A percentile compares a stretch with the other conserved stretches of the same genome.
Conservation (phyloP, 2,888 invertebrate genomes). For the Tanytarsus gracilentus region DNA sequence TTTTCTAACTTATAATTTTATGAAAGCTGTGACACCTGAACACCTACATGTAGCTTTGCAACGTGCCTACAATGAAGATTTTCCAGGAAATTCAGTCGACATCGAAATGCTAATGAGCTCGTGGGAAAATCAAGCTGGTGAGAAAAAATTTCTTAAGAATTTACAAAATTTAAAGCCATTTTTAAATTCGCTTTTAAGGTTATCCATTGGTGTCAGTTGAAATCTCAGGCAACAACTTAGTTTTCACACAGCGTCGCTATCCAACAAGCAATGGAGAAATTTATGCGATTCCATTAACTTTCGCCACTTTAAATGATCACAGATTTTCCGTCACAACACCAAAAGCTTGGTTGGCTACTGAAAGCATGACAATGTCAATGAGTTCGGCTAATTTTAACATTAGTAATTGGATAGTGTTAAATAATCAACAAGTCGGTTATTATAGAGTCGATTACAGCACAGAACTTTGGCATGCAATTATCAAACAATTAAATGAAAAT, state of each 20-base stretch:
- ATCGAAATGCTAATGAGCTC: background rate
- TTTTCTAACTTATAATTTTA: background rate
- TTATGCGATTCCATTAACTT: slow-evolving; percentile 51
- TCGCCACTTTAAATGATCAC: no score
- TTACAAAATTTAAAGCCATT: background rate
- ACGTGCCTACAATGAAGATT: background rate
- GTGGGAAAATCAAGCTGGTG: slow-evolving; percentile 19
- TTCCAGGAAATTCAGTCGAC: background rate
- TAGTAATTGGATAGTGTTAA: slow-evolving; percentile 52
- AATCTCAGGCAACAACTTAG: slow-evolving; percentile 31
- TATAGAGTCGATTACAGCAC: slow-evolving; percentile 58
- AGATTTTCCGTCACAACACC: slow-evolving; percentile 47
- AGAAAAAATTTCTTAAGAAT: background rate
- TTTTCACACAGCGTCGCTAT: slow-evolving; percentile 1
- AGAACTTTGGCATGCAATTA: slow-evolving; percentile 51
- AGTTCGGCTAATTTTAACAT: slow-evolving; percentile 34
- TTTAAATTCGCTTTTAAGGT: no score
- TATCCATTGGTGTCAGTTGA: slow-evolving; percentile 2
- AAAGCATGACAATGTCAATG: slow-evolving; percentile 36
- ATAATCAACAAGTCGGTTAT: slow-evolving; percentile 55
- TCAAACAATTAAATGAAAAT: slow-evolving; percentile 42
- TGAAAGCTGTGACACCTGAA: background rate
- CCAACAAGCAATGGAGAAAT: slow-evolving; percentile 34
- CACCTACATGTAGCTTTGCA: background rate
- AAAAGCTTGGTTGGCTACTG: slow-evolving; percentile 44